Evolutionary conservation across 2,888 invertebrate genomes (phyloP).

Genomic region (Aspidiotus destructor): DNA sequence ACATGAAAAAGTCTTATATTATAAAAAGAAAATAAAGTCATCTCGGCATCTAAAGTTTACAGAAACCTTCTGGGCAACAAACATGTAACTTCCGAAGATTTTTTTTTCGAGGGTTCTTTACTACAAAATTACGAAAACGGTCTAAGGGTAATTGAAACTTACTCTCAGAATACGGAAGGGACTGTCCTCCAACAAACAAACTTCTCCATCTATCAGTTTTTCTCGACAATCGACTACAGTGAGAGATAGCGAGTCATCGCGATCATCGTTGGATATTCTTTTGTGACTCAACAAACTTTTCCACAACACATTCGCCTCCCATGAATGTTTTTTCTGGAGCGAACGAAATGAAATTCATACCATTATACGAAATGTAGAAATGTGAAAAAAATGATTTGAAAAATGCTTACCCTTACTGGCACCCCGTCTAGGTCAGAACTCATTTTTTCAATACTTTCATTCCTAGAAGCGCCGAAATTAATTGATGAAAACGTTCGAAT

Average conservation of each 20-base stretch:
- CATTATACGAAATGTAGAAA: not conserved
- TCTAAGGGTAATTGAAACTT: constrained; percentile 41
- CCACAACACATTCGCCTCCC: not conserved
- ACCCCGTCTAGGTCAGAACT: too few relatives aligned
- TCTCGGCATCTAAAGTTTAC: too few relatives aligned
- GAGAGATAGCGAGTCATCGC: constrained; percentile 11
- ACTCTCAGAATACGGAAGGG: constrained; percentile 63
- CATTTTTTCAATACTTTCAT: too few relatives aligned
- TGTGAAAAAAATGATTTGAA: too few relatives aligned
- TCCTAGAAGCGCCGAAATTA: too few relatives aligned
- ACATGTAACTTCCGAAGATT: too few relatives aligned
- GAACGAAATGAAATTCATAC: not conserved
- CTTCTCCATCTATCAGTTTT: constrained; percentile 45
- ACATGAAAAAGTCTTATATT: too few relatives aligned
- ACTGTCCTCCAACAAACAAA: constrained; percentile 65
- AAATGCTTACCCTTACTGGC: too few relatives aligned
- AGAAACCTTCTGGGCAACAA: too few relatives aligned
- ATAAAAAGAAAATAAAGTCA: too few relatives aligned
- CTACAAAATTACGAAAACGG: not conserved
- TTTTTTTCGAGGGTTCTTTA: too few relatives aligned
- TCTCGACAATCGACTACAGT: constrained; percentile 18
- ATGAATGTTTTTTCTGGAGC: constrained; percentile 20
- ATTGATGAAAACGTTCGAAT: too few relatives aligned
- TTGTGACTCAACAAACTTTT: not conserved
- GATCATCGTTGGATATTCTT: not conserved